phyloP scores from a whole-genome alignment of 2,113 vertebrate genomes.

The Triplophysa rosa region DNA sequence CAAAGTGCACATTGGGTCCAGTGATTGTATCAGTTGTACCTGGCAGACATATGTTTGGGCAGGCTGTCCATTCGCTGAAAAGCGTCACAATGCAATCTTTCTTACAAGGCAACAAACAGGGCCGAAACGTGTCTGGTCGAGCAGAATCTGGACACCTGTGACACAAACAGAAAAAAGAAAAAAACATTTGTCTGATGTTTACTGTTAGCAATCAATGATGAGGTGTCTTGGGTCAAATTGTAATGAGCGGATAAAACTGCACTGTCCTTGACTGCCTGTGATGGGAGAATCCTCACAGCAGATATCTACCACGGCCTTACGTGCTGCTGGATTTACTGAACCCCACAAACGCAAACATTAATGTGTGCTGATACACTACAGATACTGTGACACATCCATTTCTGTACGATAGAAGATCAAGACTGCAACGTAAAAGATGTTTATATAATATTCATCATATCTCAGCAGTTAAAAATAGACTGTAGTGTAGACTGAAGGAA shows the following conservation, averaged over 20 bases:
- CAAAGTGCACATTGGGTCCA: background rate
- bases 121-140: constrained; percentile 75
- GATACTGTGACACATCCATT: background rate
- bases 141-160: constrained; percentile 87
- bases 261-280: constrained; percentile 59
- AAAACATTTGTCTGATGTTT: background rate
- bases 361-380: constrained; percentile 1
- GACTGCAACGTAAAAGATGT: background rate
- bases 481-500: background rate
- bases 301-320: constrained; percentile 9
- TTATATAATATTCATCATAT: constrained; percentile 2
- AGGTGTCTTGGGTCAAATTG: constrained; percentile 31
- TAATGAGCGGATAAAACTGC: constrained; percentile 26
- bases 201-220: constrained; percentile 53
- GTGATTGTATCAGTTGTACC: constrained; percentile 69
- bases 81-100: constrained; percentile 89
- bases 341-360: constrained; percentile 21
- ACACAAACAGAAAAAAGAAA: constrained; percentile 40
- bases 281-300: background rate
- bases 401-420: constrained; percentile 8
- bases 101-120: constrained; percentile 87
- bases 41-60: constrained; percentile 80
- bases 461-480: background rate
- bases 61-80: constrained; percentile 94
- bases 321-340: constrained; percentile 17